These are phyloP conservation scores for Pitangus sulphuratus DNA, from an alignment of 2,797 vertebrate genomes.

Conservation along the genomic window DNA sequence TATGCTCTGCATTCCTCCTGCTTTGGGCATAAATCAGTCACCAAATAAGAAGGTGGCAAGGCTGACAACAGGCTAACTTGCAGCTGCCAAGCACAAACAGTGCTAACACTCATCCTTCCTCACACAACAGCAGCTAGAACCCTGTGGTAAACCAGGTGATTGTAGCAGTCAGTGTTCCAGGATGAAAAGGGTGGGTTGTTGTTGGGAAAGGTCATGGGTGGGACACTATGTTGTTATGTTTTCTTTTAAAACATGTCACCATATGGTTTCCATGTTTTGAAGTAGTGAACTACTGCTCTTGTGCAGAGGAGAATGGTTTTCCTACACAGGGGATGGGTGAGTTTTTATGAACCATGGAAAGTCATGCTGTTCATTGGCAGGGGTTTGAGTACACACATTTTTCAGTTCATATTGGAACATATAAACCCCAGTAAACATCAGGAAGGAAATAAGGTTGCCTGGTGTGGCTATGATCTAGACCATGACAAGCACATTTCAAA, in stretches of 20 bases:
- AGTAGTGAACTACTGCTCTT: constrained; percentile 3
- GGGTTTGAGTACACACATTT: constrained; percentile 28
- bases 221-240: neutral
- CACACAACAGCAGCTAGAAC: neutral
- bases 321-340: constrained; percentile 9
- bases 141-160: neutral
- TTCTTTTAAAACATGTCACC: constrained; percentile 25
- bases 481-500: constrained; percentile 22
- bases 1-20: neutral
- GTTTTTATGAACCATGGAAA: constrained; percentile 53
- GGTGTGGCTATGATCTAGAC: constrained; percentile 42
- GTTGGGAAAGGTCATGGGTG: neutral
- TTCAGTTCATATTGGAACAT: constrained; percentile 39
- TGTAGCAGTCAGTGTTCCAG: neutral
- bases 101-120: neutral
- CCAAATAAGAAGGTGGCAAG: neutral
- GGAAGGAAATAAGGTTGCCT: constrained; percentile 41
- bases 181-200: neutral
- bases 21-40: neutral
- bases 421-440: constrained; percentile 26
- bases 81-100: neutral
- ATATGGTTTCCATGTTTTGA: constrained; percentile 25
- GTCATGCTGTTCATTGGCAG: constrained; percentile 22
- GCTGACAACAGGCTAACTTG: neutral
- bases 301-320: neutral